Evolutionary conservation across 2,888 invertebrate genomes (phyloP), one percentile per base, ranked within the genome.

Genomic region (Ligdia adustata): DNA sequence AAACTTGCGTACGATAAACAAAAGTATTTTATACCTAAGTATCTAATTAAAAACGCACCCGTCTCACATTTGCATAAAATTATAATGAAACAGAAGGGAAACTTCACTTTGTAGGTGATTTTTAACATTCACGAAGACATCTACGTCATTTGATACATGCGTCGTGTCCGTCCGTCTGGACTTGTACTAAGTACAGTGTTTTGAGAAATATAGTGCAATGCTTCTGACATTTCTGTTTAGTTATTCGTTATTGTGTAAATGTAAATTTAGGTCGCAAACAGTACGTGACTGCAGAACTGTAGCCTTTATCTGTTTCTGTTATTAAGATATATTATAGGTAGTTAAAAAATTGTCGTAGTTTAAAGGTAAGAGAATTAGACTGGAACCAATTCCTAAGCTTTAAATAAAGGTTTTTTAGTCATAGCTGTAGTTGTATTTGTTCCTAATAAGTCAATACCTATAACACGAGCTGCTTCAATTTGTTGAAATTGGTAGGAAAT

Each of bases 181-280:
- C 85, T 77, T 59, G 66, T 63, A 86, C 77, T 78, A 80, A 87
- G 79, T 71, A 68, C 72, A 58, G 52, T 60, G 60, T 70, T 69
- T 69, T 65, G 68, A 66, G 74, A 74, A 66, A 74, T 75, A 72
- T 79, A 68, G 62, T 69, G 62, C 65, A 38, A 32, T 56, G 56
- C 66, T 69, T 61, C 60, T 67, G 62, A 71, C 68, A 64, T 66
- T 54, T 65, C 57, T 61, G 60, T 57, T 57, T 57, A 60, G 51
- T 57, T 57, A 60, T 64, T 55, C 52, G 47, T 61, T 59, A 60
- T 60, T 62, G 55, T 62, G 44, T 40, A 42, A 57, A 64, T 56
- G 60, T 42, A 41, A 48, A 54, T 57, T 49, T 47, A 29, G 43
- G 31, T 20, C 20, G 33, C 3, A 32, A 16, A n/a, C n/a, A n/a